Conservation (phyloP, 2,113 vertebrate genomes). For the Pipa parva region DNA sequence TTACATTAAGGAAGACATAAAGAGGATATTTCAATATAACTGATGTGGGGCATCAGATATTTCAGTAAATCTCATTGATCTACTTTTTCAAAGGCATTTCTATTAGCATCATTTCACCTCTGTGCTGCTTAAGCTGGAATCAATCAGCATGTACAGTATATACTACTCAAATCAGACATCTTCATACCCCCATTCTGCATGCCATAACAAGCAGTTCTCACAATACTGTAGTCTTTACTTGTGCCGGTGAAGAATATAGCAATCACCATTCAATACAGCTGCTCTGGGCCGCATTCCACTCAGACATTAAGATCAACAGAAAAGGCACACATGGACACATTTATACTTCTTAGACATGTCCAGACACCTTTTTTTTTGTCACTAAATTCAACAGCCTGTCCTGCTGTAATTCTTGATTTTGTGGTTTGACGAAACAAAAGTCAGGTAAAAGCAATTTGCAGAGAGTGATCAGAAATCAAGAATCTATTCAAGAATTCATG, state of each 20-base stretch:
- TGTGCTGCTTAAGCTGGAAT: slow-evolving; percentile 7
- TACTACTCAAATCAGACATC: slow-evolving; percentile 1
- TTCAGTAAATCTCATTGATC: too few species aligned
- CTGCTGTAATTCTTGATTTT: too few species aligned
- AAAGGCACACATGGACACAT: not conserved
- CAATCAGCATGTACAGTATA: not conserved
- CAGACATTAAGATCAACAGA: not conserved
- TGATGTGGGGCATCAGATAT: too few species aligned
- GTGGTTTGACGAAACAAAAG: too few species aligned
- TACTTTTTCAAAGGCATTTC: too few species aligned
- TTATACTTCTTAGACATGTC: not conserved
- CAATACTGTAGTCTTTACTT: not conserved
- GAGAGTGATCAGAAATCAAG: too few species aligned
- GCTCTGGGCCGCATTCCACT: not conserved
- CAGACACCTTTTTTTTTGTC: not conserved
- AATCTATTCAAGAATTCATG: too few species aligned
- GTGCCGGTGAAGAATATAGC: not conserved
- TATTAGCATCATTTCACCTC: not conserved
- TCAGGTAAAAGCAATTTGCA: too few species aligned
- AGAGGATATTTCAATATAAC: too few species aligned
- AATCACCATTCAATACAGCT: not conserved
- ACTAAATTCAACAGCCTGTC: too few species aligned
- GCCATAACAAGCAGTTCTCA: not conserved
- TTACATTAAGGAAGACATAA: too few species aligned
- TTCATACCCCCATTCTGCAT: slow-evolving; percentile 9